Conservation (phyloP, 2,797 vertebrate genomes). For the Nyctibius grandis region DNA sequence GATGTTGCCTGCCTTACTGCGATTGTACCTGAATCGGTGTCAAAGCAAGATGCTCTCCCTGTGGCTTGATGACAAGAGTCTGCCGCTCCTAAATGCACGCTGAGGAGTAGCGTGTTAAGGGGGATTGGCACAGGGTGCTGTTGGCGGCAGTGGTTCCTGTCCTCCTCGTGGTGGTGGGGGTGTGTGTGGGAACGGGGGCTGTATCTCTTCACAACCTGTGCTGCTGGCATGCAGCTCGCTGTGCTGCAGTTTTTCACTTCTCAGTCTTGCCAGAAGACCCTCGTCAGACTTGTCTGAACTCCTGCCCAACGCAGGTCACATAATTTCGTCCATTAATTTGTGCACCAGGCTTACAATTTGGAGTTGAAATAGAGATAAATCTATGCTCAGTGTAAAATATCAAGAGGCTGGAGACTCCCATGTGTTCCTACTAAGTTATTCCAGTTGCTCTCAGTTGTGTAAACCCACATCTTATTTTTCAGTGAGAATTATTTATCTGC, state of each 20-base stretch:
- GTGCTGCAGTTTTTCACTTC: background rate
- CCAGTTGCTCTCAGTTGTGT: background rate
- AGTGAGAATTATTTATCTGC: background rate
- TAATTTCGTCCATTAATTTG: background rate
- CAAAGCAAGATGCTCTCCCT: background rate
- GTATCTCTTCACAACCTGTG: background rate
- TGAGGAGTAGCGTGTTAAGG: background rate
- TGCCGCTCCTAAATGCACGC: background rate
- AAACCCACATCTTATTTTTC: background rate
- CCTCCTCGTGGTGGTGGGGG: background rate
- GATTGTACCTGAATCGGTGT: fast-evolving
- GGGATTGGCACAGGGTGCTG: background rate
- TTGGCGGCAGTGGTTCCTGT: background rate
- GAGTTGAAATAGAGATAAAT: background rate
- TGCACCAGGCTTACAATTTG: background rate
- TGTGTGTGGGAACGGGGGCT: no score
- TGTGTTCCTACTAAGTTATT: background rate
- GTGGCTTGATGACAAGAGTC: background rate
- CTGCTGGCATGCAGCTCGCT: background rate
- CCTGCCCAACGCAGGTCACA: background rate
- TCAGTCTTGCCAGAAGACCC: background rate
- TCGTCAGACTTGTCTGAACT: background rate
- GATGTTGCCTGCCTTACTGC: background rate
- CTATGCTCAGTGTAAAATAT: background rate
- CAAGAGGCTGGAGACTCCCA: background rate